Evolutionary conservation across 2,113 vertebrate genomes (phyloP).

Genomic region (Poeciliopsis occidentalis): DNA sequence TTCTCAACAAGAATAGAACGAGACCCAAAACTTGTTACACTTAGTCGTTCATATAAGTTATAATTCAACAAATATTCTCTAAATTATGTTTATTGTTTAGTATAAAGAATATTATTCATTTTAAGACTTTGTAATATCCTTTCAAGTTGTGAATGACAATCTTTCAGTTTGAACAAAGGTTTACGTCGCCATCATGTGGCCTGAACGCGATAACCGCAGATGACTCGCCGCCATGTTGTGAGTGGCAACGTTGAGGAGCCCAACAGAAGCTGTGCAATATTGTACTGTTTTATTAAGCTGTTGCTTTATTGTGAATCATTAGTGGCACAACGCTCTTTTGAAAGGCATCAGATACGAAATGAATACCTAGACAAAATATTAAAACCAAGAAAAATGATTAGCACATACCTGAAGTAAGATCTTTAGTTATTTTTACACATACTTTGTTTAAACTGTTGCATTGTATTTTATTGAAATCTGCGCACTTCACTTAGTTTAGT

Average conservation of each 20-base stretch:
- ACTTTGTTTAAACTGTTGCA: too few species aligned
- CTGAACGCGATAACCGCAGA: fast-evolving
- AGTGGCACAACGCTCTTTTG: too few species aligned
- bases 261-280: not conserved
- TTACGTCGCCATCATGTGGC: constrained; percentile 60
- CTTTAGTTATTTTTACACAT: too few species aligned
- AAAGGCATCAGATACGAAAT: too few species aligned
- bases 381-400: not conserved
- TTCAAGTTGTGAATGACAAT: not conserved
- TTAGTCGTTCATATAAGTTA: not conserved
- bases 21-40: not conserved
- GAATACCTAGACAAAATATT: not conserved
- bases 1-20: constrained; percentile 19
- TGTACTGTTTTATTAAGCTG: too few species aligned
- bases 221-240: not conserved
- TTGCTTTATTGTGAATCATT: too few species aligned
- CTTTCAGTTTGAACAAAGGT: not conserved
- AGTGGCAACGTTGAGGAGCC: not conserved
- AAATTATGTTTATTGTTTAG: not conserved
- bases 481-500: too few species aligned
- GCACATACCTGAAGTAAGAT: too few species aligned
- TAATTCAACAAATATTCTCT: not conserved
- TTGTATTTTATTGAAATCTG: too few species aligned
- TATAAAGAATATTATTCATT: not conserved
- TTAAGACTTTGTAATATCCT: not conserved